A percentile compares a stretch with the other conserved stretches of the same genome.
These are phyloP conservation scores for Cercocebus atys DNA, from an alignment of 2,113 vertebrate genomes.

Conservation along the genomic window DNA sequence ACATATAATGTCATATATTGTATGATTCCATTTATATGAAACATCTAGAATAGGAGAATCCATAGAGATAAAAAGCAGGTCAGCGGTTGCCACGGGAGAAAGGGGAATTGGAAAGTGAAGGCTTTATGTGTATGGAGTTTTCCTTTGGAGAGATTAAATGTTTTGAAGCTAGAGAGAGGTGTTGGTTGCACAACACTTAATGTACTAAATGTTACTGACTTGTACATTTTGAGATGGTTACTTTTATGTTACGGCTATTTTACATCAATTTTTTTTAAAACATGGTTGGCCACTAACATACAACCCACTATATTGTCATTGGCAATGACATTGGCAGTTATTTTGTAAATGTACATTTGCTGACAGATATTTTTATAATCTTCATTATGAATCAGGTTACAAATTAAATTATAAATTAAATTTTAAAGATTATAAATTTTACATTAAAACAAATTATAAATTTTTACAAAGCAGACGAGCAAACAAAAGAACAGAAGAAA, in stretches of 20 bases:
- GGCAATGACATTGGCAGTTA: background rate
- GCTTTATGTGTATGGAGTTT: background rate
- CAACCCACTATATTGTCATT: background rate
- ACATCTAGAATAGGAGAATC: background rate
- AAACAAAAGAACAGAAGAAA: background rate
- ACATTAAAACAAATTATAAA: background rate
- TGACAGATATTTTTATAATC: background rate
- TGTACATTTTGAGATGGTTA: background rate
- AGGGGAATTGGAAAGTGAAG: background rate
- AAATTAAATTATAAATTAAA: background rate
- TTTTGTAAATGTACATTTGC: slow-evolving; percentile 9
- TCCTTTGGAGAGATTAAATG: background rate
- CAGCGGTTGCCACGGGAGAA: background rate
- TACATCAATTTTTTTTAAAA: background rate
- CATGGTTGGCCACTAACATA: background rate
- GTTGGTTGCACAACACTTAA: background rate
- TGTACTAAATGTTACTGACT: background rate
- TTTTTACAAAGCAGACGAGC: background rate
- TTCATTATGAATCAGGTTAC: background rate
- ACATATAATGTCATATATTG: background rate
- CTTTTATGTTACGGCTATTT: background rate
- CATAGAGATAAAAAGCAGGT: background rate
- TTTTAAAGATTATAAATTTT: background rate
- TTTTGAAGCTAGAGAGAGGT: background rate
- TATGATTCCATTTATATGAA: background rate